Conservation (phyloP, 2,113 vertebrate genomes). For the Phalacrocorax carbo region DNA sequence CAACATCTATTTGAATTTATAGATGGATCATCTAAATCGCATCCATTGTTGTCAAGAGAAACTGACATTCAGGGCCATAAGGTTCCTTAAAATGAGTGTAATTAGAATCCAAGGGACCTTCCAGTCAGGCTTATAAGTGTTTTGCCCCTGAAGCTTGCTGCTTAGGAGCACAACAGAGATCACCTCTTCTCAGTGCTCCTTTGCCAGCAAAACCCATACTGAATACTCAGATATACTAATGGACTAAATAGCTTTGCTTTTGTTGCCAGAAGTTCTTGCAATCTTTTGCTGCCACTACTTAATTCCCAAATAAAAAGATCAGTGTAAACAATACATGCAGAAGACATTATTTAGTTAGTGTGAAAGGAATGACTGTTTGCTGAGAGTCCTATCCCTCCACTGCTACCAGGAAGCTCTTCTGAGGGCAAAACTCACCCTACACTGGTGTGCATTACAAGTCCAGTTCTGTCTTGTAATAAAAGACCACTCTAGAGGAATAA, state of each 20-base stretch:
- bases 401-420: neutral
- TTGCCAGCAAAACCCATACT: neutral
- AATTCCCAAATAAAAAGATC: neutral
- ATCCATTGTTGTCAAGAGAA: neutral
- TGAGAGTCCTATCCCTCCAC: neutral
- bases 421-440: neutral
- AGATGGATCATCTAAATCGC: neutral
- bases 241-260: neutral
- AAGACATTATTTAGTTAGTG: neutral
- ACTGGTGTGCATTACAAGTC: neutral
- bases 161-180: neutral
- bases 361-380: neutral
- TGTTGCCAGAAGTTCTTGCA: neutral
- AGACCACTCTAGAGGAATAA: neutral
- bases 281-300: neutral
- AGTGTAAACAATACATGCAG: neutral
- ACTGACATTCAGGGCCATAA: neutral
- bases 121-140: fast-evolving
- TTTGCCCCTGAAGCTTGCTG: neutral
- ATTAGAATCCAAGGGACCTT: neutral
- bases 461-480: neutral
- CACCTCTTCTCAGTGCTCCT: neutral
- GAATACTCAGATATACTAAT: neutral
- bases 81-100: neutral
- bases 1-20: neutral